Evolutionary conservation across 2,797 vertebrate species (phyloP).

Genomic region (Phoebastria nigripes): DNA sequence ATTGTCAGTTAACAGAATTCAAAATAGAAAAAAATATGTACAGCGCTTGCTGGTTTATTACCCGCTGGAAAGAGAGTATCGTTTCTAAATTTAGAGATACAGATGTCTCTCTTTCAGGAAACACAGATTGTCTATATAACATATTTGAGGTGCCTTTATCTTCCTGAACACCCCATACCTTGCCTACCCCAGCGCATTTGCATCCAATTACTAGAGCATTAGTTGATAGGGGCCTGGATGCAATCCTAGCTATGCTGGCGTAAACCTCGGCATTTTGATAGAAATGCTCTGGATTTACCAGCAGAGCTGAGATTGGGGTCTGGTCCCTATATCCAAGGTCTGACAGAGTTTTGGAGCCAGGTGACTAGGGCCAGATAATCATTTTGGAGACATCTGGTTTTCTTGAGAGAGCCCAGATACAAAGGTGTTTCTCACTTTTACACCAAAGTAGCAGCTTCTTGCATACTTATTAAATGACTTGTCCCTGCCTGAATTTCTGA

Average conservation of each 20-base stretch:
- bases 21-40: constrained; percentile 76
- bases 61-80: constrained; percentile 52
- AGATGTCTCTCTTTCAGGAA: neutral
- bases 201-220: neutral
- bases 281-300: neutral
- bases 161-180: neutral
- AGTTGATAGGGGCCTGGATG: neutral
- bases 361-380: neutral
- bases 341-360: neutral
- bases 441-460: neutral
- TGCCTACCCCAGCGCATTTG: neutral
- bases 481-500: neutral
- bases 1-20: constrained; percentile 82
- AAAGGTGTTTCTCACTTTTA: neutral
- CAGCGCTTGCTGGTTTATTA: constrained; percentile 59
- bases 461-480: neutral
- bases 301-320: neutral
- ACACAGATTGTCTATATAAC: neutral
- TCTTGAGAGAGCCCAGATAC: neutral
- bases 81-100: constrained; percentile 35
- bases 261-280: neutral
- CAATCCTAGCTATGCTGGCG: neutral
- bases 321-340: neutral
- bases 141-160: neutral
- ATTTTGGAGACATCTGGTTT: neutral